Conservation (phyloP, 2,113 vertebrate genomes). For the Andinoacara biseriatus region DNA sequence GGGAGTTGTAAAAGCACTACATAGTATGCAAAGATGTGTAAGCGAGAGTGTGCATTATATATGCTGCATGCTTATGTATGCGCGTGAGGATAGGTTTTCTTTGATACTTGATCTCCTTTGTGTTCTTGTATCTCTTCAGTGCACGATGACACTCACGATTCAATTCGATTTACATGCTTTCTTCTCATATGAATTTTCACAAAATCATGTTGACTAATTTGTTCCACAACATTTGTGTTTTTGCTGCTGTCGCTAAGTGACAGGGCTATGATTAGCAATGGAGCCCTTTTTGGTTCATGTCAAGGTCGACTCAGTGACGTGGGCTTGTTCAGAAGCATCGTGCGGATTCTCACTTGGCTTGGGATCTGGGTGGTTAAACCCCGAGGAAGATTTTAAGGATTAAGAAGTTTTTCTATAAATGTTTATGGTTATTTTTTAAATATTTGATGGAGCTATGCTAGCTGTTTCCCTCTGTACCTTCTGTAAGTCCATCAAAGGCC, state of each 20-base stretch:
- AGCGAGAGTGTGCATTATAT: not conserved
- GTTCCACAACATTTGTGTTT: slow-evolving; percentile 56
- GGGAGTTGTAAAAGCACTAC: slow-evolving; percentile 42
- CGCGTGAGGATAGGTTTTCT: slow-evolving; percentile 5
- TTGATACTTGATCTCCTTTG: slow-evolving; percentile 20
- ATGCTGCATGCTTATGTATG: not conserved
- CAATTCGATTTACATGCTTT: slow-evolving; percentile 31
- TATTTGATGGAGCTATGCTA: not conserved
- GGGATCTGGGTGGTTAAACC: not conserved
- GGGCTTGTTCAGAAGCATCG: not conserved
- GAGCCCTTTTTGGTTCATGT: slow-evolving; percentile 38
- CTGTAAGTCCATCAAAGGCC: not conserved
- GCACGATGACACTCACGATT: slow-evolving; percentile 30
- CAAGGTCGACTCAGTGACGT: slow-evolving; percentile 28
- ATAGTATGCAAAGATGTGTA: slow-evolving; percentile 11
- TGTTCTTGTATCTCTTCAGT: not conserved
- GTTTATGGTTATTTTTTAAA: not conserved
- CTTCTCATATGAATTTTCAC: slow-evolving; percentile 50
- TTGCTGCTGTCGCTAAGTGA: slow-evolving; percentile 52
- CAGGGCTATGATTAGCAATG: slow-evolving; percentile 49
- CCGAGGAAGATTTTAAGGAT: not conserved
- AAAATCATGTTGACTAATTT: slow-evolving; percentile 49
- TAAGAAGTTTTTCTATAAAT: not conserved
- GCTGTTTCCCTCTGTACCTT: not conserved
- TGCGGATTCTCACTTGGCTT: not conserved